Conservation (phyloP, 2,113 vertebrate genomes). For the Conger conger region DNA sequence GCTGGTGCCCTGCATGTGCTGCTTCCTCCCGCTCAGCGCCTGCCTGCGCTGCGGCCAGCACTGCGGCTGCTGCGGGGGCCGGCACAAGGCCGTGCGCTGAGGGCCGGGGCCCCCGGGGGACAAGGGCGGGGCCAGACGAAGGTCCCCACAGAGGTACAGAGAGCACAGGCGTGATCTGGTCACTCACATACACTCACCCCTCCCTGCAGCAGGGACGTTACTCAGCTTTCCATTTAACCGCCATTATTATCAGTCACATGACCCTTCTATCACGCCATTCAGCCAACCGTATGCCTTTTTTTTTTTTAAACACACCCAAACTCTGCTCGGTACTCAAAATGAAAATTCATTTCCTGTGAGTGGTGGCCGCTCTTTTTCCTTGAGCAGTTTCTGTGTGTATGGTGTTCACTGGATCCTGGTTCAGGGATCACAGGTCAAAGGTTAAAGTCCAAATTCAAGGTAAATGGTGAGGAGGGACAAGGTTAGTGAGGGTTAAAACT, state of each 20-base stretch:
- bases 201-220: neutral
- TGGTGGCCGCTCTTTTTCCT: constrained; percentile 43
- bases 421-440: constrained; percentile 42
- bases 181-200: neutral
- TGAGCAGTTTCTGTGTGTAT: constrained; percentile 52
- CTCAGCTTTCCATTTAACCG: neutral
- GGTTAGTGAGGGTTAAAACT: constrained; percentile 63
- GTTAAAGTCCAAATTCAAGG: constrained; percentile 45
- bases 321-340: neutral
- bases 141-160: constrained; percentile 32
- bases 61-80: constrained; percentile 87
- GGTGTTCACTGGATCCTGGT: constrained; percentile 17
- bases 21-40: constrained; percentile 86
- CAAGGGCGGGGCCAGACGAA: constrained; percentile 20
- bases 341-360: neutral
- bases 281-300: neutral
- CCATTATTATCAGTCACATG: neutral
- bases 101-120: constrained; percentile 48
- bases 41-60: constrained; percentile 87
- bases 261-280: neutral
- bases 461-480: constrained; percentile 43
- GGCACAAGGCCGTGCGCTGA: constrained; percentile 91
- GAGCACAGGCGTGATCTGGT: neutral
- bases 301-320: constrained; percentile 3
- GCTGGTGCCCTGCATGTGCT: constrained; percentile 92